These are phyloP conservation scores for Nudaria mundana DNA, from an alignment of 2,888 invertebrate genomes.

Conservation along the genomic window DNA sequence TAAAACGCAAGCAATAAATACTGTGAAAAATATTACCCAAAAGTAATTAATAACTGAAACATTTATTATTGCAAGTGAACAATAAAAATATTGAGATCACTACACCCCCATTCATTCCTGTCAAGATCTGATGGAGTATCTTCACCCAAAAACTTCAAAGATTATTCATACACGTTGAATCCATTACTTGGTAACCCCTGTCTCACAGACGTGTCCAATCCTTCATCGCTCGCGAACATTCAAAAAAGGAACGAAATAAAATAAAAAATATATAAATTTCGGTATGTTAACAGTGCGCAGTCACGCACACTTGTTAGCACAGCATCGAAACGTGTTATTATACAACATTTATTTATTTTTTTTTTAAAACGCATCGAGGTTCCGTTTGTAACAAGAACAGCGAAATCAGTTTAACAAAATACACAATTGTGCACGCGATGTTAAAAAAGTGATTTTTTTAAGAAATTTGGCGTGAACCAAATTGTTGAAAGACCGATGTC, in stretches of 20 bases:
- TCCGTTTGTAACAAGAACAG: constrained; percentile 44
- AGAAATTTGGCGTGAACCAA: constrained; percentile 13
- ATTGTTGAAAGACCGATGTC: constrained; percentile 20
- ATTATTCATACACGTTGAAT: constrained; percentile 43
- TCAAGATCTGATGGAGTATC: constrained; percentile 35
- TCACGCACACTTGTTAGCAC: constrained; percentile 74
- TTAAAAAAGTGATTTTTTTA: constrained; percentile 35
- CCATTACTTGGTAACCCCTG: constrained; percentile 52
- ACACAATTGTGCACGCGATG: constrained; percentile 63
- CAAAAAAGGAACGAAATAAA: constrained; percentile 35
- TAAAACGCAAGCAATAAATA: too few relatives aligned
- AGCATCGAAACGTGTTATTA: constrained; percentile 66
- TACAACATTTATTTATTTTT: constrained; percentile 75
- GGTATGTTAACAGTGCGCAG: constrained; percentile 70
- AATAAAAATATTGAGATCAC: constrained; percentile 31
- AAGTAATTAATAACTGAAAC: constrained; percentile 23
- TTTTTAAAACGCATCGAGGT: constrained; percentile 47
- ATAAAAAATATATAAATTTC: constrained; percentile 45
- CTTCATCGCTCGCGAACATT: constrained; percentile 51
- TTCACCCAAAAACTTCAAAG: constrained; percentile 37
- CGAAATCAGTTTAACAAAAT: constrained; percentile 58
- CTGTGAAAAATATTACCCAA: too few relatives aligned
- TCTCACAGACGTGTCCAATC: constrained; percentile 52
- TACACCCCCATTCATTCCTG: constrained; percentile 32
- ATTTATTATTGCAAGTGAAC: constrained; percentile 19